Evolutionary conservation across 2,888 invertebrate species (phyloP), one percentile per base, ranked within the genome.

Genomic region (Lepidocyrtinus sp.): DNA sequence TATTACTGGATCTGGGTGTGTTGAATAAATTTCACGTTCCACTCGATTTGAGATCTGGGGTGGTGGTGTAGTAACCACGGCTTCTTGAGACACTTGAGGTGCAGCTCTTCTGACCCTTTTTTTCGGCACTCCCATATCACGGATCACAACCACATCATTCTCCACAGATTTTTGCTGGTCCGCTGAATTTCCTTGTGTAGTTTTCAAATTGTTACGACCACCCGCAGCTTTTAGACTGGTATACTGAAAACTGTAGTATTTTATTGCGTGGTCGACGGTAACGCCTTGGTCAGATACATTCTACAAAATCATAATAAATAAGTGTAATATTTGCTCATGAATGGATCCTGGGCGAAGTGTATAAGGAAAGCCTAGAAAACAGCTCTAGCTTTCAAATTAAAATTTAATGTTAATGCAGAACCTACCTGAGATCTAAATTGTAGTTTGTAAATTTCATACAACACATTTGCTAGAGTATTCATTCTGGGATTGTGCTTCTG

Each of bases 391-490:
- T n/a, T n/a, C n/a, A n/a, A n/a, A n/a, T n/a, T n/a, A n/a, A n/a
- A n/a, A n/a, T n/a, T n/a, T n/a, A n/a, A n/a, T n/a, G n/a, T n/a
- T n/a, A n/a, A n/a, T 1, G 27, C 27, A 45, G 19, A 55, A 70
- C 91, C 88, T 61, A 92, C 91, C 86, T 92, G 92, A 68, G 91
- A 91, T 24, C 91, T 90, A 50, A 90, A 91, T 27, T 92, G 91
- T 55, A 92, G 90, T 87, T 92, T 93, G 87, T 94, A 95, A 1
- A 92, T 92, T 63, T 95, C 95, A 68, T 76, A 80, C 27, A 84
- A 87, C 71, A 75, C 71, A 46, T 25, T 26, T 12, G 71, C 87
- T 84, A 82, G 85, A 7, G 71, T 68, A 68, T 84, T 85, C 45
- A 85, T 81, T 45, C 77, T 79, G 1, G 78, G 46, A 76, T 77